A percentile compares a stretch with the other conserved stretches of the same genome.
Conservation (phyloP, 2,797 vertebrate genomes). For the Cossypha caffra region DNA sequence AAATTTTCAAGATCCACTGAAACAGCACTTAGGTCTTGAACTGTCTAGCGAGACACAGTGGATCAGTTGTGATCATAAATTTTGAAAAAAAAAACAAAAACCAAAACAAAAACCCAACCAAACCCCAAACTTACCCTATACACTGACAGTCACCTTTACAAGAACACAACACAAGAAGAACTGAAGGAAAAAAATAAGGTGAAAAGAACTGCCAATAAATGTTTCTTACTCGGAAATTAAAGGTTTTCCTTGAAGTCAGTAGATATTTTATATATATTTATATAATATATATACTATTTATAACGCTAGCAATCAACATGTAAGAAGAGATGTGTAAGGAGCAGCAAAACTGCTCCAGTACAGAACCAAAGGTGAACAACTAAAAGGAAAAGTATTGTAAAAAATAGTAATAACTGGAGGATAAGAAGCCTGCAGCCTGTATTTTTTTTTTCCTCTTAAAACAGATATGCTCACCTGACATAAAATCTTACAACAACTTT, state of each 20-base stretch:
- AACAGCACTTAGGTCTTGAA: neutral
- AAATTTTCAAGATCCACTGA: neutral
- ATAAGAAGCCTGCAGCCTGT: conserved; percentile 4
- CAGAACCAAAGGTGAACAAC: neutral
- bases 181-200: neutral
- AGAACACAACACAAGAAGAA: conserved; percentile 43
- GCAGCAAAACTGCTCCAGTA: neutral
- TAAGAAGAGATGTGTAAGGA: neutral
- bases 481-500: neutral
- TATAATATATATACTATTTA: conserved; percentile 58
- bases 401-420: neutral
- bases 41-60: neutral
- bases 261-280: conserved; percentile 33
- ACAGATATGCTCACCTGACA: conserved; percentile 3
- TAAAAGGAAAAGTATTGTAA: neutral
- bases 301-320: conserved; percentile 15
- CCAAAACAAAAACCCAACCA: neutral
- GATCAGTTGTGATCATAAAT: neutral
- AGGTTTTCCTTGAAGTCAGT: conserved; percentile 26
- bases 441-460: neutral
- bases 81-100: neutral
- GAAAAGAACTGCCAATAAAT: neutral
- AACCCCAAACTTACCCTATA: neutral
- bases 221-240: neutral
- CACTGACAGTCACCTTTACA: conserved; percentile 1